Evolutionary conservation across 2,797 vertebrate species (phyloP).

Genomic region (Eulemur rubriventer): DNA sequence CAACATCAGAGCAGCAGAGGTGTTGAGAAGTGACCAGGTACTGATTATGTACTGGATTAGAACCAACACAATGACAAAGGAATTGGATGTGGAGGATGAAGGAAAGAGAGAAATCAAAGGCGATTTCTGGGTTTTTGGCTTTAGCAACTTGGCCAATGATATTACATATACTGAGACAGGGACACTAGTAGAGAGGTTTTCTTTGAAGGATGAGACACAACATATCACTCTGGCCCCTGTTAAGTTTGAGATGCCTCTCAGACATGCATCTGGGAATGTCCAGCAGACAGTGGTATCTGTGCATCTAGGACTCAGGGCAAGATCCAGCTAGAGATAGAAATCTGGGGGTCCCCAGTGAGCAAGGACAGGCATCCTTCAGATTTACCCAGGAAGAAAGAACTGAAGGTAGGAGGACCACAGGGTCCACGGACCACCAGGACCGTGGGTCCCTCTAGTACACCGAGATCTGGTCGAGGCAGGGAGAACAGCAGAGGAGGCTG

Average conservation of each 20-base stretch:
- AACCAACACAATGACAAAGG: background rate
- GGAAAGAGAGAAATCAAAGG: background rate
- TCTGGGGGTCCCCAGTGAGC: background rate
- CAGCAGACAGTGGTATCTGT: background rate
- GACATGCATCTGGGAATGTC: background rate
- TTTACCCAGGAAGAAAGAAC: background rate
- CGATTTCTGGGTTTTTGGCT: background rate
- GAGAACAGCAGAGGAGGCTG: background rate
- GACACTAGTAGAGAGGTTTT: background rate
- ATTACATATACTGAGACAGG: background rate
- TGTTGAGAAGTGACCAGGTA: background rate
- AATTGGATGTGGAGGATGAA: background rate
- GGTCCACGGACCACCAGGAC: too few relatives aligned
- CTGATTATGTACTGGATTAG: background rate
- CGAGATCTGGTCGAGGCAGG: background rate
- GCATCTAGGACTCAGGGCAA: background rate
- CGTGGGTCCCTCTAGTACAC: background rate
- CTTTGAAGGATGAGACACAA: background rate
- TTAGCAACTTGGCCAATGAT: background rate
- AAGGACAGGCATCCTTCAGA: background rate
- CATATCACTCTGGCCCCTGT: background rate
- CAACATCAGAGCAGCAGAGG: background rate
- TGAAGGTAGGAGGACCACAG: background rate
- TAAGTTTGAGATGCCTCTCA: background rate
- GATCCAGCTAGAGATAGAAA: background rate